Evolutionary conservation across 2,113 vertebrate species (phyloP), one percentile per base, ranked within the genome.

Genomic region (Caracal caracal): DNA sequence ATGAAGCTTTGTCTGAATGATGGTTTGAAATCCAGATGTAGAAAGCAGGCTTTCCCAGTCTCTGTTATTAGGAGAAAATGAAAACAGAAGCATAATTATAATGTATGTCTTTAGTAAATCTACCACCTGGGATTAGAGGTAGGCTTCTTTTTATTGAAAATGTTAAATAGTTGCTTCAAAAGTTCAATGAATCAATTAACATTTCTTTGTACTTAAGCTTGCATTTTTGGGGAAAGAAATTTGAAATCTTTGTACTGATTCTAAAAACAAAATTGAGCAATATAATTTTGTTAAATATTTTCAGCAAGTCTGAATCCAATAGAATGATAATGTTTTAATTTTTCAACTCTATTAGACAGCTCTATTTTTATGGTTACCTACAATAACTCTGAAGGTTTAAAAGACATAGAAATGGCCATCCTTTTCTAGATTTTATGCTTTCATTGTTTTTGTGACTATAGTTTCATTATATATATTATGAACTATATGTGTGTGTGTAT

Each of bases 121-220:
- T 95, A 94, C 85, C 90, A 2, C 92, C 59, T 97, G 97, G 96
- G 96, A 97, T 96, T 96, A 96, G 87, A 97, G 90, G 97, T 96
- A 96, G 92, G 65, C 90, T 97, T 97, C 94, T 87, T 97, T 98
- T 98, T 96, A 97, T 96, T 97, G 95, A 95, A 97, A 98, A 97
- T 98, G 97, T 98, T 98, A 98, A 98, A 97, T 95, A 95, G 96
- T 97, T 96, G 92, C 96, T 93, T 92, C 94, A 92, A 98, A 98
- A 98, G 97, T 97, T 98, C 98, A 98, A 96, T 95, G 97, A 97
- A 97, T 98, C 97, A 96, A 98, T 98, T 97, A 98, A 97, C 97
- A 98, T 98, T 98, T 98, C 97, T 96, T 96, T 90, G 49, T 92
- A 88, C 96, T 97, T 96, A 96, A 96, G 65, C 90, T 91, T 96